Conservation (phyloP, 2,888 invertebrate species). For the Papilio elwesi region DNA sequence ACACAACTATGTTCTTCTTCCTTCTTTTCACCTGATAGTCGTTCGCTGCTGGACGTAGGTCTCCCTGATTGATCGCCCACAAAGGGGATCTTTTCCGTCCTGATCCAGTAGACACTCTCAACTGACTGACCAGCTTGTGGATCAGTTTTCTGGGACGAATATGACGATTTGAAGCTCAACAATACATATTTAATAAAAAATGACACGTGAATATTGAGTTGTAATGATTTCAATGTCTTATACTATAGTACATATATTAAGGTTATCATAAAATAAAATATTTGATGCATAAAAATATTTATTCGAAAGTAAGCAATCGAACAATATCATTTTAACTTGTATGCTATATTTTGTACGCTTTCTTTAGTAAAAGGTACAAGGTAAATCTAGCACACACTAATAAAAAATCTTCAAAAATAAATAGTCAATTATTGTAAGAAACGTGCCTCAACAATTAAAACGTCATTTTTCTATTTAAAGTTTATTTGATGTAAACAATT, state of each 20-base stretch:
- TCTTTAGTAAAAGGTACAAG: neutral
- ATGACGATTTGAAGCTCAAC: no score
- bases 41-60: no score
- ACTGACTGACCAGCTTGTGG: no score
- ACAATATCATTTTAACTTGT: conserved; percentile 10
- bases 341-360: conserved; percentile 1
- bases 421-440: conserved; percentile 26
- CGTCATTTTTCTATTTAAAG: neutral
- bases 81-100: no score
- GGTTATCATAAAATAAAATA: conserved; percentile 7
- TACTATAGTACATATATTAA: conserved; percentile 52
- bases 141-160: no score
- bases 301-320: conserved; percentile 17
- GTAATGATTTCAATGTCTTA: conserved; percentile 61
- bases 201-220: no score
- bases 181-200: no score
- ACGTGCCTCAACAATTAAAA: neutral
- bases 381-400: conserved; percentile 16
- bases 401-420: conserved; percentile 8
- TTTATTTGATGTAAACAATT: conserved; percentile 8
- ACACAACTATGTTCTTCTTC: no score
- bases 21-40: no score
- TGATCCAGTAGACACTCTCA: no score
- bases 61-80: no score
- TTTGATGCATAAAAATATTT: conserved; percentile 24